A percentile compares a stretch with the other conserved stretches of the same genome.
Evolutionary conservation across 2,113 vertebrate species (phyloP).

Genomic region (Charina bottae): DNA sequence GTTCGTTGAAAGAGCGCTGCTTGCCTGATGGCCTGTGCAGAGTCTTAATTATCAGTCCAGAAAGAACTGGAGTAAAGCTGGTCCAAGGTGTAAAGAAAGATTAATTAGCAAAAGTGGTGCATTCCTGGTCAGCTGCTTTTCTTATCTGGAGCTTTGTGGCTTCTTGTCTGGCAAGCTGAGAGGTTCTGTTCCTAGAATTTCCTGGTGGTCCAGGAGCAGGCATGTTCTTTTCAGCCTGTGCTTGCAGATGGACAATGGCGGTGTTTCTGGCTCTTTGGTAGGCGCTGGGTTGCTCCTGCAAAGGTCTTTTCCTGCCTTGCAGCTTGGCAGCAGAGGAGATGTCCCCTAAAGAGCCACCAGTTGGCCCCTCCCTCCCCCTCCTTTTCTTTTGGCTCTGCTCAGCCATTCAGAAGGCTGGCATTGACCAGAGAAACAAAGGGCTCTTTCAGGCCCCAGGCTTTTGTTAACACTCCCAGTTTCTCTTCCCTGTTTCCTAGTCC

Average conservation of each 20-base stretch:
- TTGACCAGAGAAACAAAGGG: constrained; percentile 75
- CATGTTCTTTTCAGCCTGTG: neutral
- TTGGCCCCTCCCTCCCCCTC: constrained; percentile 61
- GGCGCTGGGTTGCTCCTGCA: constrained; percentile 3
- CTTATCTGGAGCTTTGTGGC: constrained; percentile 20
- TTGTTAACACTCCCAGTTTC: constrained; percentile 67
- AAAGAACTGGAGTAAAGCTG: neutral
- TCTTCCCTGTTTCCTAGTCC: constrained; percentile 43
- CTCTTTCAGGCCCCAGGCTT: constrained; percentile 69
- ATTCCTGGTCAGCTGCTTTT: constrained; percentile 51
- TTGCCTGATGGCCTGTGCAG: neutral
- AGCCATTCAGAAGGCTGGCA: constrained; percentile 69
- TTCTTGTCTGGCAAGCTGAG: constrained; percentile 10
- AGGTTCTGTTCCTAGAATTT: constrained; percentile 38
- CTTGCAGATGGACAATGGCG: constrained; percentile 38
- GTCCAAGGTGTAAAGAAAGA: constrained; percentile 29
- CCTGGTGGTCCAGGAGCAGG: constrained; percentile 17
- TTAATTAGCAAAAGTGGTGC: constrained; percentile 13
- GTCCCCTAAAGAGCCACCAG: constrained; percentile 67
- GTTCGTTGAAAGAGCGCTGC: neutral
- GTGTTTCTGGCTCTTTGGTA: constrained; percentile 10
- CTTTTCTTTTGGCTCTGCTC: constrained; percentile 52
- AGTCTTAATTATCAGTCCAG: neutral
- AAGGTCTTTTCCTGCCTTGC: constrained; percentile 26
- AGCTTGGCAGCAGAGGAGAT: constrained; percentile 67